Evolutionary conservation across 1,140 invertebrate species (phyloP).

Genomic region (Monomorium pharaonis): DNA sequence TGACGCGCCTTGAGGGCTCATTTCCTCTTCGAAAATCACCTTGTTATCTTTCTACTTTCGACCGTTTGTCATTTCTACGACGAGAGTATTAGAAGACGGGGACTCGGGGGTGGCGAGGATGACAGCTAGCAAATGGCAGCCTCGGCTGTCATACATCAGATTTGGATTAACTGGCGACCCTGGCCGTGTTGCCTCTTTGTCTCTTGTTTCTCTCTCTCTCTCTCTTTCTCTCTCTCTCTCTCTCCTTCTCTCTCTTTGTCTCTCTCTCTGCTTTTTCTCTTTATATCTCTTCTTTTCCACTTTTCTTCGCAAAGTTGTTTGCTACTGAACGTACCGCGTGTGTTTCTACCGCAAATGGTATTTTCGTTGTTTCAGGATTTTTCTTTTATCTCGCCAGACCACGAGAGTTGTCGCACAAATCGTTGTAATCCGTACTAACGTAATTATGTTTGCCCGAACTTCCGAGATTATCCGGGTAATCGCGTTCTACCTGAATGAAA

Average conservation of each 20-base stretch:
- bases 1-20: background rate
- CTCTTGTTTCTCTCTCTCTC: background rate
- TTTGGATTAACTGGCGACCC: slow-evolving; percentile 42
- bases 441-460: slow-evolving; percentile 19
- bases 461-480: background rate
- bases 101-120: background rate
- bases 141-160: slow-evolving; percentile 45
- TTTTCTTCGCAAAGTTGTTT: slow-evolving; percentile 13
- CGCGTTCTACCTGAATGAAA: slow-evolving; percentile 11
- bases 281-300: slow-evolving; percentile 21
- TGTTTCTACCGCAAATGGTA: slow-evolving; percentile 2
- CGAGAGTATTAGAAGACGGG: slow-evolving; percentile 6
- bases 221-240: background rate
- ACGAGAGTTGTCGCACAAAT: slow-evolving; percentile 35
- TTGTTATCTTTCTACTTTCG: slow-evolving; percentile 65
- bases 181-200: background rate
- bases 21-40: background rate
- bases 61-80: slow-evolving; percentile 67
- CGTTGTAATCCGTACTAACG: slow-evolving; percentile 26
- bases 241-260: background rate
- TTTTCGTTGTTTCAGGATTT: slow-evolving; percentile 1
- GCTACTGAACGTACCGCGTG: slow-evolving; percentile 12
- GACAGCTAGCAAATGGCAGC: slow-evolving; percentile 11
- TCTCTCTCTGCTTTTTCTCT: background rate
- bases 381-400: background rate